Conservation (phyloP, 2,888 invertebrate species). For the Aromia moschata region DNA sequence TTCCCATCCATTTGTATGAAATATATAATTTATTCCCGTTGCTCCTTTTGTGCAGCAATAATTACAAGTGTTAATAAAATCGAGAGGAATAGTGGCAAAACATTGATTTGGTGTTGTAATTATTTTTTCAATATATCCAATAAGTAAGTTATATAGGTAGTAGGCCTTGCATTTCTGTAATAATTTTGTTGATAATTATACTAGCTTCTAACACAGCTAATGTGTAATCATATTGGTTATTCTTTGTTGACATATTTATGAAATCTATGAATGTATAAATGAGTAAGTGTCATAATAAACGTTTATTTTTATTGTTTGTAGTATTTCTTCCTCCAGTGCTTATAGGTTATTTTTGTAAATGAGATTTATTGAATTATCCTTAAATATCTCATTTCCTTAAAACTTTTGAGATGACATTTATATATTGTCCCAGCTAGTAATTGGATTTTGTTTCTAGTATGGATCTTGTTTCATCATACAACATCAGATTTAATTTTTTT, state of each 20-base stretch:
- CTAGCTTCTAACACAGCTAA: slow-evolving; percentile 21
- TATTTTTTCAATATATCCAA: no score
- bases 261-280: slow-evolving; percentile 45
- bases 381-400: no score
- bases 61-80: background rate
- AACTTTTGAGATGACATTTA: no score
- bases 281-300: slow-evolving; percentile 50
- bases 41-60: no score
- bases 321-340: slow-evolving; percentile 19
- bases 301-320: slow-evolving; percentile 45
- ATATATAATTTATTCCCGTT: background rate
- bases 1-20: background rate
- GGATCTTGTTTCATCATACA: no score
- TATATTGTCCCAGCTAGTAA: no score
- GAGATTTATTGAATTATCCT: no score
- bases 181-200: slow-evolving; percentile 41
- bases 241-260: slow-evolving; percentile 42
- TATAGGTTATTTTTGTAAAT: no score
- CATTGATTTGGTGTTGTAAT: no score
- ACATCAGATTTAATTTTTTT: no score
- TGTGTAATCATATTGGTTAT: slow-evolving; percentile 38
- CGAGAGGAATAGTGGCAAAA: background rate
- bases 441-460: no score
- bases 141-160: slow-evolving; percentile 9
- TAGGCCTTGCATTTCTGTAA: slow-evolving; percentile 26